These are phyloP conservation scores for Suricata suricatta DNA, from an alignment of 2,113 vertebrate species.

Conservation along the genomic window DNA sequence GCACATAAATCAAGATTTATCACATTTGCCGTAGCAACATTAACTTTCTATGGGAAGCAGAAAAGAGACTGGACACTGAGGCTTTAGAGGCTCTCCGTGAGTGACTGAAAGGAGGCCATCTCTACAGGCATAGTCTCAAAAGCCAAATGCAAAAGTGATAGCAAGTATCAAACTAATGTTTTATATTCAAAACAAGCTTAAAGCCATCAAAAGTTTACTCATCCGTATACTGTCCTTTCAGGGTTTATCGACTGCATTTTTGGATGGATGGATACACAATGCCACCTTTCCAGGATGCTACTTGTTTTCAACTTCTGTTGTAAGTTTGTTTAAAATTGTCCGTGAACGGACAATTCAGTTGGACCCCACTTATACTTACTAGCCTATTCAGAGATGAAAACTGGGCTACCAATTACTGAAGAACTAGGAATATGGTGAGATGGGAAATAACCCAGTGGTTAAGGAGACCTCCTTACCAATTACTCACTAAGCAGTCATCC, in stretches of 20 bases:
- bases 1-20: not conserved
- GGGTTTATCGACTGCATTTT: not conserved
- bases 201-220: conserved; percentile 3
- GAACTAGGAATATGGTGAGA: not conserved
- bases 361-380: not conserved
- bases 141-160: not conserved
- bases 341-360: not conserved
- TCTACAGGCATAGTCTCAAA: not conserved
- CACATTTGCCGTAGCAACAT: conserved; percentile 17
- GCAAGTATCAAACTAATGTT: not conserved
- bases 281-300: not conserved
- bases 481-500: not conserved
- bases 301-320: not conserved
- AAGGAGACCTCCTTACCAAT: not conserved
- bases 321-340: not conserved
- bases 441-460: not conserved
- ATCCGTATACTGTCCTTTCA: conserved; percentile 55
- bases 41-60: conserved; percentile 1
- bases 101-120: not conserved
- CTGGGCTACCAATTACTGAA: not conserved
- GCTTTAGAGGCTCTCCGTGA: not conserved
- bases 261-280: not conserved
- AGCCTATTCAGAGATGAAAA: not conserved
- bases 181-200: conserved; percentile 68
- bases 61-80: not conserved